These are phyloP conservation scores for pig (Sus scrofa) DNA, from an alignment of 2,113 vertebrate species.

Conservation along the genomic window DNA sequence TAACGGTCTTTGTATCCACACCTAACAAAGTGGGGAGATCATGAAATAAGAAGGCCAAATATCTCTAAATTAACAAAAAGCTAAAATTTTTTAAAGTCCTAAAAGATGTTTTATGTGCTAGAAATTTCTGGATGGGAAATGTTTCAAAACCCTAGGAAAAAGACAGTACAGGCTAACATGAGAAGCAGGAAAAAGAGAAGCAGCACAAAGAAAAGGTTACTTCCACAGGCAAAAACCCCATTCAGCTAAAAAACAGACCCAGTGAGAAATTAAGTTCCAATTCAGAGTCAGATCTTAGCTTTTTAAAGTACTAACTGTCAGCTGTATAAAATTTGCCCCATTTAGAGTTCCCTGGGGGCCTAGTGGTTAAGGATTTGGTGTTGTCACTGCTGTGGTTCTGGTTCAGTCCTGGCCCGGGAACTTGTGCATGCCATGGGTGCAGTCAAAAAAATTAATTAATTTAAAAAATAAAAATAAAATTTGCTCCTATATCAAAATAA, in stretches of 20 bases:
- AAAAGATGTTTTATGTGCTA: background rate
- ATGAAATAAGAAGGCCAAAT: background rate
- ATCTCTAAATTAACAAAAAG: conserved; percentile 21
- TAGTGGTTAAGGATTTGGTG: too few relatives aligned
- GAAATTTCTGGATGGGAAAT: conserved; percentile 42
- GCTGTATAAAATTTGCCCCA: background rate
- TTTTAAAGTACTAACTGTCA: background rate
- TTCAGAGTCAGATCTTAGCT: background rate
- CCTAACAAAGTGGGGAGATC: conserved; percentile 1
- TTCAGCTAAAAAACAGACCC: background rate
- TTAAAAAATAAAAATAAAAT: too few relatives aligned
- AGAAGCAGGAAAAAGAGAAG: background rate
- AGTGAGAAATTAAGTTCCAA: conserved; percentile 37
- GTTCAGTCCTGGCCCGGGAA: too few relatives aligned
- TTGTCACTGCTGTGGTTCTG: too few relatives aligned
- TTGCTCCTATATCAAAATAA: background rate
- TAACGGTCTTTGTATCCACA: conserved; percentile 16
- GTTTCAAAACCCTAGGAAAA: background rate
- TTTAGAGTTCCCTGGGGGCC: too few relatives aligned
- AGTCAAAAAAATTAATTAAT: too few relatives aligned
- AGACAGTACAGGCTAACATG: background rate
- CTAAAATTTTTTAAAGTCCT: background rate
- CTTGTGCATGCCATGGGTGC: too few relatives aligned
- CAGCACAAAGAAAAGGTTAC: background rate
- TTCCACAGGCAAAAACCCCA: background rate